Evolutionary conservation across 2,797 vertebrate species (phyloP), one percentile per base, ranked within the genome.

Genomic region (Xiphophorus birchmanni): DNA sequence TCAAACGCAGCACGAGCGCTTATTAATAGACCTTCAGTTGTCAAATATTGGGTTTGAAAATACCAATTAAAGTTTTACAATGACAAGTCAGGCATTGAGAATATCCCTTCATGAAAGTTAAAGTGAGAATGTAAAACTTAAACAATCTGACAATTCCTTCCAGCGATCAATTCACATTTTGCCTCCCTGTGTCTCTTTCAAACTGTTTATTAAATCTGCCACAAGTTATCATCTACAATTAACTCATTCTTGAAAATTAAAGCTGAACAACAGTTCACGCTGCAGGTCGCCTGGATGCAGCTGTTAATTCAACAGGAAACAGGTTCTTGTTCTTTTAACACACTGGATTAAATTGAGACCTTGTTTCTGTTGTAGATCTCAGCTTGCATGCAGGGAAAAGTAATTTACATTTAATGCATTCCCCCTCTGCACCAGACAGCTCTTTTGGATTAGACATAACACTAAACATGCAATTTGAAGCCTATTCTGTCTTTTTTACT

Each of bases 1-100:
- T 65, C 79, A 76, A 79, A 80, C 60, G 32, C 35, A 60, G 29
- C 73, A 77, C 75, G 54, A 37, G 71, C 54, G 71, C 48, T 76
- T 82, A 40, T 77, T 74, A 79, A 15, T 35, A 40, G 35, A 29
- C 26, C 71, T 69, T 73, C 26, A 42, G 40, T 29, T 80, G 60
- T 67, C 48, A 79, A 74, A 77, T 75, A 40, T 21, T 44, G 29
- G 3, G 8, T 18, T 71, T 73, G 37, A 75, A 50, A 44, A 8
- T 15, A 76, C 18, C 56, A 47, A 78, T 32, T 21, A 40, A 48
- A 63, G 5, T 40, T 48, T 8, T 40, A 37, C 60, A 40, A 15
- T 77, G 63, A 69, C 71, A 78, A 40, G 15, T 71, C 29, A 4
- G 67, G 23, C 44, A 26, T 45, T 44, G 26, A 45, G 12, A 67